Conservation (phyloP, 2,888 invertebrate genomes). For the Lutraria lutraria region DNA sequence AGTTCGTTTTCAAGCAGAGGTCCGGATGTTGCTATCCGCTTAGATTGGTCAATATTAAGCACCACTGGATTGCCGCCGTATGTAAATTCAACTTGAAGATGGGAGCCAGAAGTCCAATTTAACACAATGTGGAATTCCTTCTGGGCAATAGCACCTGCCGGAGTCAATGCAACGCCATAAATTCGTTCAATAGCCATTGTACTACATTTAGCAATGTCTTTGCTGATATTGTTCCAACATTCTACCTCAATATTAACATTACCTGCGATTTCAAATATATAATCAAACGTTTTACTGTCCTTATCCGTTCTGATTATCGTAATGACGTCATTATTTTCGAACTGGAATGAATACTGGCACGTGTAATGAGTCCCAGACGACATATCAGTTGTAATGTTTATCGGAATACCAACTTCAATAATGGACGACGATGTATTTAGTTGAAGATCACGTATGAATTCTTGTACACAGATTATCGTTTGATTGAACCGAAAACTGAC, state of each 20-base stretch:
- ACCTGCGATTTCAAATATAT: constrained; percentile 71
- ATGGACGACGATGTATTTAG: constrained; percentile 49
- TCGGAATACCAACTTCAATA: constrained; percentile 49
- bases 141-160: constrained; percentile 69
- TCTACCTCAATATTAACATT: constrained; percentile 64
- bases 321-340: constrained; percentile 63
- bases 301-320: constrained; percentile 35
- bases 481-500: constrained; percentile 76
- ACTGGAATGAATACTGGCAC: constrained; percentile 74
- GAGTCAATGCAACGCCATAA: constrained; percentile 71
- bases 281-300: constrained; percentile 38
- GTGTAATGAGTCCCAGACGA: constrained; percentile 79
- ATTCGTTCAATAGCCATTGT: constrained; percentile 76
- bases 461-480: constrained; percentile 77
- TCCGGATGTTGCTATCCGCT: constrained; percentile 47
- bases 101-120: constrained; percentile 70
- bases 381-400: constrained; percentile 68
- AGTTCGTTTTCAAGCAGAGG: constrained; percentile 20
- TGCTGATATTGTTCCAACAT: constrained; percentile 77
- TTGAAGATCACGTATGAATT: constrained; percentile 71
- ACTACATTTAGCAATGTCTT: not conserved
- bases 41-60: constrained; percentile 46
- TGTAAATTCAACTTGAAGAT: constrained; percentile 63
- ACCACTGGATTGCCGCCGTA: constrained; percentile 59
- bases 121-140: constrained; percentile 67